These are phyloP conservation scores for Lepidochrysops patricia DNA, from an alignment of 2,888 invertebrate species.

Conservation along the genomic window DNA sequence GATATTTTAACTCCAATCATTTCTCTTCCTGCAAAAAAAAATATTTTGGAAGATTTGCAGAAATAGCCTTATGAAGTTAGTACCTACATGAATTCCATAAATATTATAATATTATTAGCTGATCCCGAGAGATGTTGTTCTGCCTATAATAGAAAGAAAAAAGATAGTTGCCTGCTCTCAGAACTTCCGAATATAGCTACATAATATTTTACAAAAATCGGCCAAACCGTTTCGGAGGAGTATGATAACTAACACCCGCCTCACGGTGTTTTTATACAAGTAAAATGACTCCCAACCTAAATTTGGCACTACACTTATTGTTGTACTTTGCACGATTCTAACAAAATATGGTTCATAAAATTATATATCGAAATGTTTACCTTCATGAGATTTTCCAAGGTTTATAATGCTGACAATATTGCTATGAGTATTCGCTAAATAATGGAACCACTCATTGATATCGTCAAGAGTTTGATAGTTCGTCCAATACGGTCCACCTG, in stretches of 20 bases:
- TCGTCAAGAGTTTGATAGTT: slow-evolving; percentile 55
- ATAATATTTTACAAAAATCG: too few species aligned
- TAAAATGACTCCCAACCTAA: too few species aligned
- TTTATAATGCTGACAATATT: slow-evolving; percentile 51
- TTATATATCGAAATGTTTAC: slow-evolving; percentile 28
- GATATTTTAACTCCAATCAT: slow-evolving; percentile 65
- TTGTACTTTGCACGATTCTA: too few species aligned
- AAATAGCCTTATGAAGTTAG: not conserved
- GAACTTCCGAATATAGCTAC: too few species aligned
- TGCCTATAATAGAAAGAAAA: too few species aligned
- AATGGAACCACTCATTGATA: slow-evolving; percentile 71
- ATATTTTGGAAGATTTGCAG: not conserved
- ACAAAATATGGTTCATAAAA: not conserved
- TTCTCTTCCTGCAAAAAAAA: slow-evolving; percentile 42
- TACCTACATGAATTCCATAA: slow-evolving; percentile 58
- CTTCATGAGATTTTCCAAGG: slow-evolving; percentile 60
- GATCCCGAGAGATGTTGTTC: too few species aligned
- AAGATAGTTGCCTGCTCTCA: too few species aligned
- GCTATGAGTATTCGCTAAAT: slow-evolving; percentile 38
- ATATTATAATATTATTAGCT: too few species aligned
- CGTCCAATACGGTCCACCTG: slow-evolving; percentile 44
- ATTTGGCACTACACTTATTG: too few species aligned
- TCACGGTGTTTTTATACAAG: too few species aligned
- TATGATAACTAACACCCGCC: too few species aligned
- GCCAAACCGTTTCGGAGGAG: too few species aligned